phyloP scores from a whole-genome alignment of 2,888 invertebrate genomes.

The Agapetus fuscipes region DNA sequence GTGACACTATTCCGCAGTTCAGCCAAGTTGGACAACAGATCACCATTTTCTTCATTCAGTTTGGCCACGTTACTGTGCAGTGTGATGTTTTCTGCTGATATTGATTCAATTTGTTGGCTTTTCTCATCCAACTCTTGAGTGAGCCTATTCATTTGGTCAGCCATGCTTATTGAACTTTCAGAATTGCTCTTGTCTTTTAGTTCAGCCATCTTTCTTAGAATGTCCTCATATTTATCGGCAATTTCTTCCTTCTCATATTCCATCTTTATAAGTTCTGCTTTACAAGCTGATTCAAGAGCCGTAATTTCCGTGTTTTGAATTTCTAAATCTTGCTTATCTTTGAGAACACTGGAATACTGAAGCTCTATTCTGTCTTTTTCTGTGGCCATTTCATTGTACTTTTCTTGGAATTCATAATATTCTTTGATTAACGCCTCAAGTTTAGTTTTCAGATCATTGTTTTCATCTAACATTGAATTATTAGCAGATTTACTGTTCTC shows the following conservation, averaged over 20 bases:
- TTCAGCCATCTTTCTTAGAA: conserved; percentile 23
- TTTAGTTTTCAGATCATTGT: conserved; percentile 18
- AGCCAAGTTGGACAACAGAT: conserved; percentile 36
- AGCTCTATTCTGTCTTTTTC: conserved; percentile 14
- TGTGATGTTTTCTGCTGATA: conserved; percentile 28
- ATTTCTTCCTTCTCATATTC: conserved; percentile 30
- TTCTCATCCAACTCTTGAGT: conserved; percentile 27
- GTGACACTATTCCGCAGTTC: conserved; percentile 40
- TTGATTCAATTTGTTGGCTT: conserved; percentile 26
- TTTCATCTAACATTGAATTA: conserved; percentile 21
- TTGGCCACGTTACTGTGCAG: conserved; percentile 32
- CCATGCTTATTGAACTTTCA: conserved; percentile 24
- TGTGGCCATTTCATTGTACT: conserved; percentile 9
- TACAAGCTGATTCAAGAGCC: conserved; percentile 11
- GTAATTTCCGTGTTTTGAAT: conserved; percentile 16
- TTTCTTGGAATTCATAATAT: conserved; percentile 18
- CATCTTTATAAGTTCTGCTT: conserved; percentile 21
- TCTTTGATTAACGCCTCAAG: conserved; percentile 16
- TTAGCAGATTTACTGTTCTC: conserved; percentile 15
- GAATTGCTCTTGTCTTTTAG: conserved; percentile 23
- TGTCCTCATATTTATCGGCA: conserved; percentile 22
- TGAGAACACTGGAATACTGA: conserved; percentile 8
- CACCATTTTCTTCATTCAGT: conserved; percentile 38
- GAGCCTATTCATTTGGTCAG: conserved; percentile 25
- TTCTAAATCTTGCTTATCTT: conserved; percentile 18